phyloP scores from a whole-genome alignment of 1,140 invertebrate genomes.

The Ylistrum balloti region DNA sequence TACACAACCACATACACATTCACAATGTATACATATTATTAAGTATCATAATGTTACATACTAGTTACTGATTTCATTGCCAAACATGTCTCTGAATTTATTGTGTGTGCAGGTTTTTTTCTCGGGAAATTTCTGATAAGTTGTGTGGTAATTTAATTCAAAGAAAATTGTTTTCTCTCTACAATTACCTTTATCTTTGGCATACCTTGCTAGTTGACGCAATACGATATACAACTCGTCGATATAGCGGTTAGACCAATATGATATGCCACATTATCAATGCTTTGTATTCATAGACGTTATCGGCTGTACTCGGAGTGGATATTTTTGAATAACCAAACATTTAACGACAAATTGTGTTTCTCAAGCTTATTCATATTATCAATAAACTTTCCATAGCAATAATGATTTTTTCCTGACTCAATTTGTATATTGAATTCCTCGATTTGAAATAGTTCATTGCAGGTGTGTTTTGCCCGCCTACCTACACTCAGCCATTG shows the following conservation, averaged over 20 bases:
- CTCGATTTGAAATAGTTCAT: not conserved
- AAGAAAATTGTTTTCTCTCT: too few relatives aligned
- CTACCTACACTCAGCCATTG: not conserved
- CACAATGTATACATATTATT: too few relatives aligned
- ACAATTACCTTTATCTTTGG: too few relatives aligned
- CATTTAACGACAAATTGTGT: not conserved
- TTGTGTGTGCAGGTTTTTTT: too few relatives aligned
- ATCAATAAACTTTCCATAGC: not conserved
- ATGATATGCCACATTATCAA: not conserved
- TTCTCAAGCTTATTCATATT: not conserved
- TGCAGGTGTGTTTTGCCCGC: not conserved
- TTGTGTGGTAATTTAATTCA: too few relatives aligned
- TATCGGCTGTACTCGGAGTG: not conserved
- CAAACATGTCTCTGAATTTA: too few relatives aligned
- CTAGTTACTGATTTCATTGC: too few relatives aligned
- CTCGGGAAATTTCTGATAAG: too few relatives aligned
- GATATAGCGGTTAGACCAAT: not conserved
- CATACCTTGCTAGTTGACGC: too few relatives aligned
- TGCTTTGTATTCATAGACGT: not conserved
- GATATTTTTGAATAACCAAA: not conserved
- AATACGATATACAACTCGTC: too few relatives aligned
- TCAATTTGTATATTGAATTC: not conserved
- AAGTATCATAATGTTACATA: too few relatives aligned
- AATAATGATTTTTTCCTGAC: not conserved
- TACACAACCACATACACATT: too few relatives aligned